These are phyloP conservation scores for Edolisoma coerulescens DNA, from an alignment of 2,113 vertebrate species.

Conservation along the genomic window DNA sequence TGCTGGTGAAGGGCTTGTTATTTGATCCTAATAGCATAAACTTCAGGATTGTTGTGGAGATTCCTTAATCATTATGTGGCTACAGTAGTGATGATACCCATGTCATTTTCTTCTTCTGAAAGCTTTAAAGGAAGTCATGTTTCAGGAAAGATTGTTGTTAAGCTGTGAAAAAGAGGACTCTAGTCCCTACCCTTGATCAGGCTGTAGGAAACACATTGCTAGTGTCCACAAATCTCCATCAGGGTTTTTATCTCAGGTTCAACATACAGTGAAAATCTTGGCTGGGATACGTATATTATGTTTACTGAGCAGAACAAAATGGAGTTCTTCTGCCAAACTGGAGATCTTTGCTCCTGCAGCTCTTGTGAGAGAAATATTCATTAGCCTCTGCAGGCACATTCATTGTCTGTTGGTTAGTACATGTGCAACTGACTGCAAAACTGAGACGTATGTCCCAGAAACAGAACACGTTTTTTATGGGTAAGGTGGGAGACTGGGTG, in stretches of 20 bases:
- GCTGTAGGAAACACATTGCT: background rate
- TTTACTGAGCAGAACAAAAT: background rate
- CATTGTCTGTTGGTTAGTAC: background rate
- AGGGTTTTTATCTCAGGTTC: background rate
- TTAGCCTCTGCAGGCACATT: background rate
- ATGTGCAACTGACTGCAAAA: background rate
- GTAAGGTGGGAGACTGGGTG: background rate
- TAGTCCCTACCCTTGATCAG: background rate
- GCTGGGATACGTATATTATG: rapidly evolving
- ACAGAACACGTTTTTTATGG: background rate
- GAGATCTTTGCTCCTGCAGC: background rate
- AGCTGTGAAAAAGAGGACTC: background rate
- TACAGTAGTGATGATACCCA: background rate
- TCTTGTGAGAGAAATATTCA: background rate
- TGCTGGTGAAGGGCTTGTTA: background rate
- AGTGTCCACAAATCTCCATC: background rate
- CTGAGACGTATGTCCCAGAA: background rate
- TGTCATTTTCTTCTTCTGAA: background rate
- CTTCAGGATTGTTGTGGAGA: background rate
- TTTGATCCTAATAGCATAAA: background rate
- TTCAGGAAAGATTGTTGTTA: background rate
- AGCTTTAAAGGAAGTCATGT: background rate
- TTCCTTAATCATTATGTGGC: background rate
- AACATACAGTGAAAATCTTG: background rate
- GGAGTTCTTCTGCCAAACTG: background rate